Conservation (phyloP, 2,113 vertebrate species). For the Lontra canadensis region DNA sequence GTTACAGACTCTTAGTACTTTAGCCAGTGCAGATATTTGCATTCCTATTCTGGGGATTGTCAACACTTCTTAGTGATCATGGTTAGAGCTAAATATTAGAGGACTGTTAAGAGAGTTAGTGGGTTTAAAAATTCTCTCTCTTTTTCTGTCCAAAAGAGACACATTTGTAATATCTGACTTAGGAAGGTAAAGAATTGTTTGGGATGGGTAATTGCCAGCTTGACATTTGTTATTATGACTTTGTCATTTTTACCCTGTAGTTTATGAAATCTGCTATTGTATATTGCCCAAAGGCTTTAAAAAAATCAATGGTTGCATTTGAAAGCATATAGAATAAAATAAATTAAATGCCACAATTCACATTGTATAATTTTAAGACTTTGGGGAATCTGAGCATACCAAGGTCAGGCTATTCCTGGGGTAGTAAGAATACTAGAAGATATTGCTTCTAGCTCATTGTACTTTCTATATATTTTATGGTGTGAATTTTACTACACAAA, state of each 20-base stretch:
- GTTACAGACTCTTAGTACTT: conserved; percentile 1
- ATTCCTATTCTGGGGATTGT: conserved; percentile 20
- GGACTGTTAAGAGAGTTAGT: conserved; percentile 18
- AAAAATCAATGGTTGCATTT: conserved; percentile 81
- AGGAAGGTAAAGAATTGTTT: conserved; percentile 67
- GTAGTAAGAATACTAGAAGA: conserved; percentile 63
- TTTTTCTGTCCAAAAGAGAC: conserved; percentile 51
- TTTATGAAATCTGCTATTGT: conserved; percentile 78
- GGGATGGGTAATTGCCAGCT: conserved; percentile 77
- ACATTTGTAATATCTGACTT: conserved; percentile 63
- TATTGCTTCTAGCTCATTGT: conserved; percentile 70
- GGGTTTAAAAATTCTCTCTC: conserved; percentile 37
- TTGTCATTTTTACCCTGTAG: conserved; percentile 79
- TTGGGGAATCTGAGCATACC: conserved; percentile 77
- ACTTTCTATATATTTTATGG: conserved; percentile 72
- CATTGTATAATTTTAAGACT: conserved; percentile 81
- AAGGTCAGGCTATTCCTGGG: conserved; percentile 76
- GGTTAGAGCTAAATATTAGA: conserved; percentile 62
- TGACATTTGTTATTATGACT: conserved; percentile 81
- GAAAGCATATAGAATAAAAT: conserved; percentile 79
- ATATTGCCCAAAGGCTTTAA: conserved; percentile 79
- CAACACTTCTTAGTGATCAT: conserved; percentile 56
- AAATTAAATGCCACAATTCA: conserved; percentile 81
- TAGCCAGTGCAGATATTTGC: conserved; percentile 1
- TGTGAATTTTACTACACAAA: conserved; percentile 70